Conservation (phyloP, 30 jellyfish, hydroid and myxozoan species). For the Hydra vulgaris region DNA sequence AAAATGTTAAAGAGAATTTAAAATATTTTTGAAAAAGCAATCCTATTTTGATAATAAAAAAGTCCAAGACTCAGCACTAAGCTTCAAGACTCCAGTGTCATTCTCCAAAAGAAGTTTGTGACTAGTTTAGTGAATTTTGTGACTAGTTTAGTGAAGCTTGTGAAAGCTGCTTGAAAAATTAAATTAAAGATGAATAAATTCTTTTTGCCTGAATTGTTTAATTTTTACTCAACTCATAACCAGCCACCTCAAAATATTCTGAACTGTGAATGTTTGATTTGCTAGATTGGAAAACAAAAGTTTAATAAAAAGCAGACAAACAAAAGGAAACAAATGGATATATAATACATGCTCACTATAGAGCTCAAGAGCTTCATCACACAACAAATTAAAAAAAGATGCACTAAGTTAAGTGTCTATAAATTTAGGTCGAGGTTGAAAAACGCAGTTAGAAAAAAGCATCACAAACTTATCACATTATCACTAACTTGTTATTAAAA, state of each 20-base stretch:
- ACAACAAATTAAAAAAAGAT: background rate
- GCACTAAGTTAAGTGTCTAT: background rate
- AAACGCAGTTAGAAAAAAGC: background rate
- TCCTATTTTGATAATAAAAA: no score
- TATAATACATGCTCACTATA: background rate
- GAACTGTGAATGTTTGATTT: background rate
- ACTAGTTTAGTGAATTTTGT: no score
- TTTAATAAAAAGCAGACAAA: background rate
- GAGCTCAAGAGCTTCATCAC: background rate
- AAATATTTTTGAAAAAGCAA: background rate
- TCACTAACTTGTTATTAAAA: background rate
- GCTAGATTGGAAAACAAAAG: background rate
- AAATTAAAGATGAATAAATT: background rate
- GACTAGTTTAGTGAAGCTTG: background rate
- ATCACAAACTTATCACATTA: background rate
- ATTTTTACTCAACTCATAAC: no score
- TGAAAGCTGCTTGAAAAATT: background rate
- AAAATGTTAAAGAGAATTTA: background rate
- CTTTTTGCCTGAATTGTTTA: background rate
- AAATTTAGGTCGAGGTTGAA: background rate
- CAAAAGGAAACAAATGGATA: background rate
- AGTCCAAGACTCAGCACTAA: no score
- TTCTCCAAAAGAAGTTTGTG: no score
- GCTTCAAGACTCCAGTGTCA: no score
- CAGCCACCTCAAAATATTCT: background rate